phyloP scores from a whole-genome alignment of 2,888 invertebrate genomes.

The Netelia fuscicornis region DNA sequence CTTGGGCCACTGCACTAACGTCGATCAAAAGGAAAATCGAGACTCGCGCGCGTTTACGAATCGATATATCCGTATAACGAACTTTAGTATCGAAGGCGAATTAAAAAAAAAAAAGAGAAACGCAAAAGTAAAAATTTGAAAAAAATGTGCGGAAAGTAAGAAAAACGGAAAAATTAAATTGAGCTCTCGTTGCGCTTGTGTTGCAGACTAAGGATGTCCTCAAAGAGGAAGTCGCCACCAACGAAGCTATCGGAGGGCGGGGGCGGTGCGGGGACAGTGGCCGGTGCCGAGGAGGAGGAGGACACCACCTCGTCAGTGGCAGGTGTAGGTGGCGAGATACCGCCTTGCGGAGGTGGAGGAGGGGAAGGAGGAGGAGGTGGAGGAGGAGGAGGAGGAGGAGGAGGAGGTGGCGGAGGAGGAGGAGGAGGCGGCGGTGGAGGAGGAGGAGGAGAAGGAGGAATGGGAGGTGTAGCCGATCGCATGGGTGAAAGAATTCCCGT shows the following conservation, averaged over 20 bases:
- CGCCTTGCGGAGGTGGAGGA: constrained; percentile 48
- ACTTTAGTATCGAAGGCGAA: neutral
- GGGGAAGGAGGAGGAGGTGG: constrained; percentile 81
- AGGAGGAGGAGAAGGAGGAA: constrained; percentile 58
- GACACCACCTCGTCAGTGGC: constrained; percentile 86
- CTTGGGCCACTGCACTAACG: constrained; percentile 54
- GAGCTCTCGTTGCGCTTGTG: constrained; percentile 81
- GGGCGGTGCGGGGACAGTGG: constrained; percentile 83
- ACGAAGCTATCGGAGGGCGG: constrained; percentile 95
- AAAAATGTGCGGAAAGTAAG: constrained; percentile 14
- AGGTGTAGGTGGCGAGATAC: constrained; percentile 69
- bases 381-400: constrained; percentile 80
- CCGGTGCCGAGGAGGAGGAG: constrained; percentile 85
- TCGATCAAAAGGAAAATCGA: neutral
- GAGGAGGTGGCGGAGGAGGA: constrained; percentile 84
- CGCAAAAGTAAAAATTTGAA: constrained; percentile 4
- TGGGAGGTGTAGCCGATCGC: constrained; percentile 56
- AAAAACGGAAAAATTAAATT: constrained; percentile 52
- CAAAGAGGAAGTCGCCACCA: constrained; percentile 98
- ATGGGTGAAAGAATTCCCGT: constrained; percentile 73
- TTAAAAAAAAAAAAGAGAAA: neutral
- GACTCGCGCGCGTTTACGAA: constrained; percentile 11
- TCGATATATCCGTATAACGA: neutral
- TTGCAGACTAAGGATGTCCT: constrained; percentile 96
- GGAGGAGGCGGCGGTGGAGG: constrained; percentile 82